A percentile compares a stretch with the other conserved stretches of the same genome.
Evolutionary conservation across 1,140 invertebrate species (phyloP).

Genomic region (Ditylenchus dipsaci): DNA sequence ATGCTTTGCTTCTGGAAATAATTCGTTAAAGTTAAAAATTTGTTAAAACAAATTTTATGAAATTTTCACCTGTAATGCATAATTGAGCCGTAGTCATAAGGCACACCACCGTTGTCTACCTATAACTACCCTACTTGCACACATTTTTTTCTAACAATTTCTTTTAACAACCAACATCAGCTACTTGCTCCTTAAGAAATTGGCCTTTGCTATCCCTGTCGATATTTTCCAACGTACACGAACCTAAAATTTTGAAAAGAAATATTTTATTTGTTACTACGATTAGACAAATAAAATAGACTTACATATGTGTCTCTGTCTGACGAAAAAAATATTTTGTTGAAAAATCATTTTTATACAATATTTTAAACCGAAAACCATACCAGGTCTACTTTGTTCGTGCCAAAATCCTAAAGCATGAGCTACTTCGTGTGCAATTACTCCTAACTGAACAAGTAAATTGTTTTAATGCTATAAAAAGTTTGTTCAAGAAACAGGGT

Average conservation of each 20-base stretch:
- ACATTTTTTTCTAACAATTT: too few relatives aligned
- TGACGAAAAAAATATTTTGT: too few relatives aligned
- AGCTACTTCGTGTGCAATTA: slow-evolving; percentile 59
- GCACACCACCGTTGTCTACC: slow-evolving; percentile 22
- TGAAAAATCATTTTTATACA: too few relatives aligned
- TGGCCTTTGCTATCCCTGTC: slow-evolving; percentile 56
- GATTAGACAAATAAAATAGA: slow-evolving; percentile 28
- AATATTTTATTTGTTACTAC: not conserved
- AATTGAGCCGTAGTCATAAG: not conserved
- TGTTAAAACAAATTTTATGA: slow-evolving; percentile 8
- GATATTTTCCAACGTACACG: slow-evolving; percentile 54
- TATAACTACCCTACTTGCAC: slow-evolving; percentile 49
- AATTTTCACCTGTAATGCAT: not conserved
- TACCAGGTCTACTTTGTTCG: slow-evolving; percentile 56
- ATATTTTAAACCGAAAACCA: too few relatives aligned
- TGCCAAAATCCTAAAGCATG: slow-evolving; percentile 60
- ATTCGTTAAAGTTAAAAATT: too few relatives aligned
- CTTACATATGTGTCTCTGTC: not conserved
- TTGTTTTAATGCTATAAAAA: not conserved
- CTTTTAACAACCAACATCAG: slow-evolving; percentile 44
- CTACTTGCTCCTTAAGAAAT: slow-evolving; percentile 57
- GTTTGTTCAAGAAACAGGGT: too few relatives aligned
- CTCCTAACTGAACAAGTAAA: slow-evolving; percentile 52
- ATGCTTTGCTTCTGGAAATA: slow-evolving; percentile 51
- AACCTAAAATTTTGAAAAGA: slow-evolving; percentile 12